Percentiles rank a stretch among this genome's conserved stretches.
phyloP scores from a whole-genome alignment of 2,888 invertebrate species.

The Fabriciana adippe region DNA sequence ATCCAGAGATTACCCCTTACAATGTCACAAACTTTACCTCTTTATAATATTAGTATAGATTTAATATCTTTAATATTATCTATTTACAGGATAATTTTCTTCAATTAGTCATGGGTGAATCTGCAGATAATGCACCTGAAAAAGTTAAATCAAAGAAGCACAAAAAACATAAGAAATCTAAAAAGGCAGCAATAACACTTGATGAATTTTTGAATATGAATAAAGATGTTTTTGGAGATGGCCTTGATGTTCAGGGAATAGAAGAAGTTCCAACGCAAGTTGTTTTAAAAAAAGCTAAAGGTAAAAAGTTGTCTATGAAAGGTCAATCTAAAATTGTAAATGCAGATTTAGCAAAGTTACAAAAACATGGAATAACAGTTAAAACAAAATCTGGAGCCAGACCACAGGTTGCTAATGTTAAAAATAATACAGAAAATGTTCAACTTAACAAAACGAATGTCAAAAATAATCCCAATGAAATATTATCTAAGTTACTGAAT shows the following conservation, averaged over 20 bases:
- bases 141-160: constrained; percentile 66
- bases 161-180: constrained; percentile 75
- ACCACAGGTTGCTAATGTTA: constrained; percentile 25
- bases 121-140: constrained; percentile 48
- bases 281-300: constrained; percentile 64
- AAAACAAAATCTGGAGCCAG: constrained; percentile 56
- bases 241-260: constrained; percentile 70
- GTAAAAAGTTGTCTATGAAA: constrained; percentile 50
- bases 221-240: constrained; percentile 76
- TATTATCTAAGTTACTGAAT: constrained; percentile 66
- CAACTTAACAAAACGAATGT: constrained; percentile 22
- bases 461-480: constrained; percentile 53
- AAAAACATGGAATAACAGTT: constrained; percentile 69
- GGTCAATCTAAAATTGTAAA: constrained; percentile 47
- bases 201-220: constrained; percentile 79
- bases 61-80: constrained; percentile 12
- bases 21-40: too few species aligned
- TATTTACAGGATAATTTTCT: constrained; percentile 67
- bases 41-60: too few species aligned
- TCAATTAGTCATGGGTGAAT: constrained; percentile 63
- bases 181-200: constrained; percentile 72
- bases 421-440: constrained; percentile 34
- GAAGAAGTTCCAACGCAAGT: constrained; percentile 73
- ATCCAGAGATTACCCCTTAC: too few species aligned
- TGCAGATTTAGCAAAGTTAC: constrained; percentile 66